A percentile compares a stretch with the other conserved stretches of the same genome.
phyloP scores from a whole-genome alignment of 2,888 invertebrate species.

The Stenotaenia linearis region DNA sequence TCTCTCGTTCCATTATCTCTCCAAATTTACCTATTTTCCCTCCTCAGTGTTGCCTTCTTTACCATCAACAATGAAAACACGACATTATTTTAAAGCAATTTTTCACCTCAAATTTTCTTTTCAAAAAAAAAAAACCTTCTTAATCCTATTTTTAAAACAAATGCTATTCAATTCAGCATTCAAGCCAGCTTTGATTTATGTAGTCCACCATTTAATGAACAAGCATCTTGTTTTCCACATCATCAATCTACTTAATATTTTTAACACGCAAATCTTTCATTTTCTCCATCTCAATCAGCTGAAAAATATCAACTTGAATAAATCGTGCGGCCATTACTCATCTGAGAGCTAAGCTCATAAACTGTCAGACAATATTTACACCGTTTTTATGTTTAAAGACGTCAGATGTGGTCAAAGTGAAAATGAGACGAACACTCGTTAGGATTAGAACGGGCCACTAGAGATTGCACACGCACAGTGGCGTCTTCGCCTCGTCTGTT shows the following conservation, averaged over 20 bases:
- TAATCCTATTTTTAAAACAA: too few relatives aligned
- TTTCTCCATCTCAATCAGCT: not conserved
- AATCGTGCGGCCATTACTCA: not conserved
- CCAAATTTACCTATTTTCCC: too few relatives aligned
- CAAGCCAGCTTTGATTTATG: too few relatives aligned
- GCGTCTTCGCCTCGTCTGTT: not conserved
- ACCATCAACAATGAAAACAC: too few relatives aligned
- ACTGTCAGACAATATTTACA: not conserved
- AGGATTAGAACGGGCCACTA: slow-evolving; percentile 15
- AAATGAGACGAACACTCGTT: slow-evolving; percentile 11
- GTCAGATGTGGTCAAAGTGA: not conserved
- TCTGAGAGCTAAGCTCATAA: not conserved
- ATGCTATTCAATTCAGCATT: too few relatives aligned
- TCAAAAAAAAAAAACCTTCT: too few relatives aligned
- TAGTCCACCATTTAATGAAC: too few relatives aligned
- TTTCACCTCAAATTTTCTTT: too few relatives aligned
- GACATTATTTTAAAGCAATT: too few relatives aligned
- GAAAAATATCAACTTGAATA: not conserved
- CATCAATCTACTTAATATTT: not conserved
- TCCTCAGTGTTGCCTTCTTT: too few relatives aligned
- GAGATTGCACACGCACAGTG: slow-evolving; percentile 1
- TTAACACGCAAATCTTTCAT: not conserved
- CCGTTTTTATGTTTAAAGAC: not conserved
- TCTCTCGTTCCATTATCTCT: too few relatives aligned
- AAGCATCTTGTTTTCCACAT: too few relatives aligned